These are phyloP conservation scores for Micronisus gabar DNA, from an alignment of 2,113 vertebrate genomes.

Conservation along the genomic window DNA sequence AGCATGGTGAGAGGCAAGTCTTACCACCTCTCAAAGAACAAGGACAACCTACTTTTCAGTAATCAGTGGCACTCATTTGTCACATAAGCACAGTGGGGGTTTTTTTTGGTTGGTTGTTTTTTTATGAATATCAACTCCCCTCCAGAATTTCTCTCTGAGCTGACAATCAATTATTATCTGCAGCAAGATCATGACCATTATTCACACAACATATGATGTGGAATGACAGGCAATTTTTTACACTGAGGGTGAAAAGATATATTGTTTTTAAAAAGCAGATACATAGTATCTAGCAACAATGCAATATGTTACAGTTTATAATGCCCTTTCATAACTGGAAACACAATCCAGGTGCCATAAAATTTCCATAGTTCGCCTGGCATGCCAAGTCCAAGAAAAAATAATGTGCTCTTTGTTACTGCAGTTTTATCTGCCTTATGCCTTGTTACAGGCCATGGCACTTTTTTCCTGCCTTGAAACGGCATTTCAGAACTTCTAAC, in stretches of 20 bases:
- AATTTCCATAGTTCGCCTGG: neutral
- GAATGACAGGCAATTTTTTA: neutral
- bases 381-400: neutral
- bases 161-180: neutral
- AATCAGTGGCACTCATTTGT: neutral
- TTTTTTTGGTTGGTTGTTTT: accelerated
- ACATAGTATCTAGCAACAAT: neutral
- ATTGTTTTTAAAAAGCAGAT: neutral
- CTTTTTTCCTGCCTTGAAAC: neutral
- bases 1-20: neutral
- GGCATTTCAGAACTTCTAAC: neutral
- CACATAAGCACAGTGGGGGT: neutral
- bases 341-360: neutral
- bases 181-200: neutral
- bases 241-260: neutral
- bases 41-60: neutral
- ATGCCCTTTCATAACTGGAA: neutral
- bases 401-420: too few species aligned
- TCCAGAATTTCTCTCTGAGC: neutral
- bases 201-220: neutral
- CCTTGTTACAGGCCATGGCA: neutral
- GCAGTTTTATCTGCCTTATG: neutral
- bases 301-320: neutral
- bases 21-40: neutral
- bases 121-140: neutral